phyloP scores from a whole-genome alignment of 1,140 invertebrate species.

The Halotydeus destructor region DNA sequence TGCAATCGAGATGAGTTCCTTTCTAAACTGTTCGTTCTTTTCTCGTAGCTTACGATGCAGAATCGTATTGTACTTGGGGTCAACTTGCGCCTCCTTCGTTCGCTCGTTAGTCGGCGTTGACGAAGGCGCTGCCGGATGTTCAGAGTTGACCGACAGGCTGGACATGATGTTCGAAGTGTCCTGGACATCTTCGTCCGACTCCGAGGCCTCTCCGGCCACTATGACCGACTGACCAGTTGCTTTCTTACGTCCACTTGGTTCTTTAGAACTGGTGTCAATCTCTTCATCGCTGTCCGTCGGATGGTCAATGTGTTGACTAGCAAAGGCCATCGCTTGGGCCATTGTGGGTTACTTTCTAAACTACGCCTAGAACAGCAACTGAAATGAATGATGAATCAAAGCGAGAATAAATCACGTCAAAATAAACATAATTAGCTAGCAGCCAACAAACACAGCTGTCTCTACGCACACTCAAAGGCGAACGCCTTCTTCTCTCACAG shows the following conservation, averaged over 20 bases:
- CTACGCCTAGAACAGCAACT: no score
- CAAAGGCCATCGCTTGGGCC: no score
- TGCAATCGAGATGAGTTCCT: constrained; percentile 12
- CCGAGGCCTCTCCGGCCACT: constrained; percentile 5
- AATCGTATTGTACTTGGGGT: neutral
- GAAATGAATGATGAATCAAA: no score
- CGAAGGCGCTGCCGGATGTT: neutral
- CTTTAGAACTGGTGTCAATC: neutral
- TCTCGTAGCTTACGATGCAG: constrained; percentile 12
- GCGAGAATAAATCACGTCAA: no score
- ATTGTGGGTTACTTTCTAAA: no score
- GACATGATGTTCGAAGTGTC: neutral
- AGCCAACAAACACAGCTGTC: no score
- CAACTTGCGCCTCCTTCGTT: neutral
- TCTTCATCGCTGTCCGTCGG: constrained; percentile 2
- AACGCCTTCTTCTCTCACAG: no score
- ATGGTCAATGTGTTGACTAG: neutral
- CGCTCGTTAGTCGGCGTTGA: neutral
- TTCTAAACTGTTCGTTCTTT: constrained; percentile 12
- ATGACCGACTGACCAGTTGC: neutral
- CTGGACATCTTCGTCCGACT: constrained; percentile 8
- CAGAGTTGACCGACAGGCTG: neutral
- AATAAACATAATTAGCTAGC: no score
- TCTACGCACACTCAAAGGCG: no score
- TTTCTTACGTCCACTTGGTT: no score